These are phyloP conservation scores for Drosophila paucipuncta DNA, from an alignment of 2,888 invertebrate genomes.

Conservation along the genomic window DNA sequence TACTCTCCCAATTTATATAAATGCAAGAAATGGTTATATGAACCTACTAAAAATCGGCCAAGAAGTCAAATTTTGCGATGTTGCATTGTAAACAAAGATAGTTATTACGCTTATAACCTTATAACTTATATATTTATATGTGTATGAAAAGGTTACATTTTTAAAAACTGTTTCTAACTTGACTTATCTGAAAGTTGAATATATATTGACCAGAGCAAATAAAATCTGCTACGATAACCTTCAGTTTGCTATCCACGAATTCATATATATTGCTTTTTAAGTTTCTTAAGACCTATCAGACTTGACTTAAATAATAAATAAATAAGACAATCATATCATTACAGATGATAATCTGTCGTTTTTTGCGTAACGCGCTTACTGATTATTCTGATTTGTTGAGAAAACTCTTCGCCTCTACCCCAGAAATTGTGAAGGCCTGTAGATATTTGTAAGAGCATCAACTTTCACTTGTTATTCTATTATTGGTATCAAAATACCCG, in stretches of 20 bases:
- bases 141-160: neutral
- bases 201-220: neutral
- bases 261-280: neutral
- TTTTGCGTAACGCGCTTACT: neutral
- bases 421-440: neutral
- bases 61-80: neutral
- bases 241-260: neutral
- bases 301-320: neutral
- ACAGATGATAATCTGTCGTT: neutral
- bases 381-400: neutral
- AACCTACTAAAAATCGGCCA: neutral
- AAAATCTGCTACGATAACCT: neutral
- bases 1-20: neutral
- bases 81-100: neutral
- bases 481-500: neutral
- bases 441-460: neutral
- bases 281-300: neutral
- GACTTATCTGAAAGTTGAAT: neutral
- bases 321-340: neutral
- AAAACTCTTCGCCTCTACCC: no score
- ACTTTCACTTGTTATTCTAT: neutral
- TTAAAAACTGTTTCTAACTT: neutral
- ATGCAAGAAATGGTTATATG: neutral
- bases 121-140: neutral
- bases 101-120: neutral